Percentiles rank a stretch among this genome's conserved stretches.
phyloP scores from a whole-genome alignment of 35 echinoderm and acorn worm species.

The Nesometra sesokonis region DNA sequence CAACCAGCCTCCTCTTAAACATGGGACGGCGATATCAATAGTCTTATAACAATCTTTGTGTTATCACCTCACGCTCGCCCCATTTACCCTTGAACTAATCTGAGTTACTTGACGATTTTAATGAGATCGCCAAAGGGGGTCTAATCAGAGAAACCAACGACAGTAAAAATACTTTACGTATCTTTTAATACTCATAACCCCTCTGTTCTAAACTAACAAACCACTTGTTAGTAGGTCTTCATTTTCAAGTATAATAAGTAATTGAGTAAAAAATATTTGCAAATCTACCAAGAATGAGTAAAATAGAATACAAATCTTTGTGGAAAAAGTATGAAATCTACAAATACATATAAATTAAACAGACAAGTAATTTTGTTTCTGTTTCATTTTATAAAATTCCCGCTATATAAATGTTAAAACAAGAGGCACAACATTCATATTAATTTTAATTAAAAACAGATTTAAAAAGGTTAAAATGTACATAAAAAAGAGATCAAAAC shows the following conservation, averaged over 20 bases:
- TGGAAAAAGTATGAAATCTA: too few relatives aligned
- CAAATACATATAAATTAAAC: too few relatives aligned
- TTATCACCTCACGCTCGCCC: not conserved
- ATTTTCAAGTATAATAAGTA: not conserved
- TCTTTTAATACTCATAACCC: not conserved
- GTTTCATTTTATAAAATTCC: too few relatives aligned
- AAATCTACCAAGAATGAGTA: not conserved
- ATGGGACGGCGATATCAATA: not conserved
- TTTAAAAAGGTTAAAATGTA: too few relatives aligned
- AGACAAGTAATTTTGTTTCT: too few relatives aligned
- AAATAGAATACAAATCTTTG: too few relatives aligned
- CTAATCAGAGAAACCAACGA: not conserved
- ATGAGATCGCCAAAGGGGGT: not conserved
- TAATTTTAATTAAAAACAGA: too few relatives aligned
- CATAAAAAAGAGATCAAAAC: too few relatives aligned
- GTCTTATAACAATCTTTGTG: not conserved
- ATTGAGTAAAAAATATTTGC: not conserved
- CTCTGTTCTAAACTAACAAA: not conserved
- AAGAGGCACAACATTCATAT: too few relatives aligned
- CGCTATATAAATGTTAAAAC: too few relatives aligned
- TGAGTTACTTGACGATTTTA: not conserved
- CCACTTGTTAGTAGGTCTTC: not conserved
- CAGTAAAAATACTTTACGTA: not conserved
- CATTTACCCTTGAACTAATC: not conserved
- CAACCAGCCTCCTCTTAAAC: not conserved